Conservation (phyloP, 2,888 invertebrate genomes). For the Lasioglossum pauxillum region DNA sequence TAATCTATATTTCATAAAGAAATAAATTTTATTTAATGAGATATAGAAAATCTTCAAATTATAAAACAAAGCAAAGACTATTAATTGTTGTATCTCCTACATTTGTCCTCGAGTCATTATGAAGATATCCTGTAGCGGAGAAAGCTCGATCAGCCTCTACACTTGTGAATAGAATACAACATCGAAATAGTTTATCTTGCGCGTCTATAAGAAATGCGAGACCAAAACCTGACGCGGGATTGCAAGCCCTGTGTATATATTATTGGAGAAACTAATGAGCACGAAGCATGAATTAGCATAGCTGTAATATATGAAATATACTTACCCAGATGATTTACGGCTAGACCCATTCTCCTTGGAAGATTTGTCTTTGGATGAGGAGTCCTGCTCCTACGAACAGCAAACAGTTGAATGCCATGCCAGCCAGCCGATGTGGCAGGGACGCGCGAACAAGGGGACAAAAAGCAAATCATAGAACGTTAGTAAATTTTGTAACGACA, state of each 20-base stretch:
- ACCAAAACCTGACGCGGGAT: too few relatives aligned
- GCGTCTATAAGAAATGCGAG: too few relatives aligned
- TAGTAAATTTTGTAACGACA: conserved; percentile 77
- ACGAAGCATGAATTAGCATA: conserved; percentile 20
- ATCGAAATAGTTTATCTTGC: too few relatives aligned
- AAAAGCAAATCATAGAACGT: conserved; percentile 83
- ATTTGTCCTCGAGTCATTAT: too few relatives aligned
- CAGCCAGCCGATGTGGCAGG: conserved; percentile 83
- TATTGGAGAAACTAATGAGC: neutral
- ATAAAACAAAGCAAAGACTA: too few relatives aligned
- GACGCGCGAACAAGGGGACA: conserved; percentile 84
- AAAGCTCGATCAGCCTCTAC: too few relatives aligned
- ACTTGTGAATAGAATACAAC: too few relatives aligned
- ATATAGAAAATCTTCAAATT: too few relatives aligned
- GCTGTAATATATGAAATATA: conserved; percentile 55
- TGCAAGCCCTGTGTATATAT: neutral
- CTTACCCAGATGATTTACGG: conserved; percentile 86
- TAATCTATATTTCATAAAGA: too few relatives aligned
- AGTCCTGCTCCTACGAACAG: conserved; percentile 84
- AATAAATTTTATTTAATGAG: too few relatives aligned
- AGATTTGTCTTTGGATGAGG: conserved; percentile 82
- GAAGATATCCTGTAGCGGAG: too few relatives aligned
- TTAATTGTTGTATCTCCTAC: too few relatives aligned
- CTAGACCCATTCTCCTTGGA: conserved; percentile 88
- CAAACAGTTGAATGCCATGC: conserved; percentile 84